Percentiles rank a stretch among this genome's conserved stretches.
These are phyloP conservation scores for Globodera rostochiensis DNA, from an alignment of 1,140 invertebrate genomes.

Conservation along the genomic window DNA sequence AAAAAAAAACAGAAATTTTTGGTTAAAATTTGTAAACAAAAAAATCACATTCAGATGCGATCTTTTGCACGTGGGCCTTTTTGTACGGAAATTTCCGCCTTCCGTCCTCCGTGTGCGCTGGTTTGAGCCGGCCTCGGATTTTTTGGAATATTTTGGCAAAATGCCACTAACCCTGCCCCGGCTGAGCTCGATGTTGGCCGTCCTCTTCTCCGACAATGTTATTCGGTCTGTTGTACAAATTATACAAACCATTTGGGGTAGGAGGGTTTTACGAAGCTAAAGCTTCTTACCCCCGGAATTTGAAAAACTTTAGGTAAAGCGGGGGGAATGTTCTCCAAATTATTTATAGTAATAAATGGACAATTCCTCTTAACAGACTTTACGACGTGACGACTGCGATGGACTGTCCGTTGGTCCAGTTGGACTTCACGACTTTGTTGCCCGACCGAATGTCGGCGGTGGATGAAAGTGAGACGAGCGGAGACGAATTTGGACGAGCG, in stretches of 20 bases:
- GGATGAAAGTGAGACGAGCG: conserved; percentile 6
- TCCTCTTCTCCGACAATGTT: conserved; percentile 26
- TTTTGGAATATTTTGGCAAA: conserved; percentile 17
- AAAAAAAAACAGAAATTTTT: not conserved
- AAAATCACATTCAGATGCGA: conserved; percentile 13
- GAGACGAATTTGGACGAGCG: conserved; percentile 8
- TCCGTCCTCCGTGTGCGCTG: conserved; percentile 2
- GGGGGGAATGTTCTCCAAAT: no score
- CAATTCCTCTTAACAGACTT: not conserved
- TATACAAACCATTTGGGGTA: not conserved
- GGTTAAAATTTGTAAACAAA: not conserved
- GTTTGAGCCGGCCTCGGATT: conserved; percentile 17
- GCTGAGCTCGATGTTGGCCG: not conserved
- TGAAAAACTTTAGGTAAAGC: no score
- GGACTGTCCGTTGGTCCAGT: not conserved
- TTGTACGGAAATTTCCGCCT: conserved; percentile 25
- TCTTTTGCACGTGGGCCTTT: conserved; percentile 14
- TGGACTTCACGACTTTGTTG: conserved; percentile 20
- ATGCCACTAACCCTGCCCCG: not conserved
- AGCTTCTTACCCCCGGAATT: no score
- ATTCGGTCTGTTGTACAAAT: not conserved
- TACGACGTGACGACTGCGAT: conserved; percentile 15
- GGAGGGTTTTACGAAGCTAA: not conserved
- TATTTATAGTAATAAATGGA: no score
- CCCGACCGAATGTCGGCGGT: not conserved